Evolutionary conservation across 2,797 vertebrate genomes (phyloP).

Genomic region (Lerista edwardsae): DNA sequence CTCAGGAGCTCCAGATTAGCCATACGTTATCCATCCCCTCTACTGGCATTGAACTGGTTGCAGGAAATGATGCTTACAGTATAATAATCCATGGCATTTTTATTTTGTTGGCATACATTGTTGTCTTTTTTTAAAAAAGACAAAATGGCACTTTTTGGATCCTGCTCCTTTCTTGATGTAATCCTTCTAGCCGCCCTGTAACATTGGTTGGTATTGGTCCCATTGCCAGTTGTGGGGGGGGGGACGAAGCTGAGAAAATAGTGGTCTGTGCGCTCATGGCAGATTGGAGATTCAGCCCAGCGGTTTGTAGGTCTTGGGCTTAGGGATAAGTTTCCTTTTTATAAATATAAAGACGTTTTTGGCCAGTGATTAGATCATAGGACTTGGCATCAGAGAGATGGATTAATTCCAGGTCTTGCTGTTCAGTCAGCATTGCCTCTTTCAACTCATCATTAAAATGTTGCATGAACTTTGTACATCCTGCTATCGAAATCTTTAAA

Average conservation of each 20-base stretch:
- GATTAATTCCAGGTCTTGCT: background rate
- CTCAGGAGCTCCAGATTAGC: background rate
- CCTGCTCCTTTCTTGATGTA: background rate
- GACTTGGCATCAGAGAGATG: constrained; percentile 23
- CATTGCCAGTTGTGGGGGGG: background rate
- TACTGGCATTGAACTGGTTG: background rate
- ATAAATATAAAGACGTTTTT: background rate
- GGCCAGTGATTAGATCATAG: background rate
- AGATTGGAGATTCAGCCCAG: too few relatives aligned
- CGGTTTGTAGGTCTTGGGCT: background rate
- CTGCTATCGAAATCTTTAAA: background rate
- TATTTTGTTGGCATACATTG: background rate
- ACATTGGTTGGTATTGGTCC: background rate
- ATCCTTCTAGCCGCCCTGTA: background rate
- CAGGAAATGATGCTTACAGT: too few relatives aligned
- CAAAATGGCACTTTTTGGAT: background rate
- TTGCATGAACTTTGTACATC: background rate
- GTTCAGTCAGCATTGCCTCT: background rate
- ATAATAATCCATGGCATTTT: too few relatives aligned
- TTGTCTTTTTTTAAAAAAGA: background rate
- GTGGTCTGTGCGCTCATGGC: background rate
- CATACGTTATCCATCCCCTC: background rate
- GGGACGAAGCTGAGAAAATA: background rate
- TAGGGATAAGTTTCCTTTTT: too few relatives aligned
- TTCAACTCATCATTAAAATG: background rate